Evolutionary conservation across 2,113 vertebrate species (phyloP).

Genomic region (Ptyas mucosa): DNA sequence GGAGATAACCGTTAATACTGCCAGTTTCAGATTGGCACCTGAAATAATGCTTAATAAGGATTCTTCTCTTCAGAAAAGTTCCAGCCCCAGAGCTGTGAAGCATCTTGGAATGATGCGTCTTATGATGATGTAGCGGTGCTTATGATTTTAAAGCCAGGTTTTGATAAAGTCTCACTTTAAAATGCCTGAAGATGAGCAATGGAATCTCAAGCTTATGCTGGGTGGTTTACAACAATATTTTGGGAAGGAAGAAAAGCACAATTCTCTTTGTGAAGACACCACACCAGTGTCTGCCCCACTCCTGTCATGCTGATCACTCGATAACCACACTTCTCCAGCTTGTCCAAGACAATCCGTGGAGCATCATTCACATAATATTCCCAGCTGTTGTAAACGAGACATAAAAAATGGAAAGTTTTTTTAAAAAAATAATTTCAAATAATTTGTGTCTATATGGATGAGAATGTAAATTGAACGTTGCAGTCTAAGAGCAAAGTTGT

Average conservation of each 20-base stretch:
- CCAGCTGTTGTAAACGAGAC: conserved; percentile 67
- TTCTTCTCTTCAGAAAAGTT: background rate
- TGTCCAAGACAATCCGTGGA: conserved; percentile 88
- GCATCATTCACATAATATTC: conserved; percentile 92
- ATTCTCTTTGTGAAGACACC: conserved; percentile 88
- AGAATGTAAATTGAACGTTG: background rate
- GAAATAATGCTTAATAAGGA: background rate
- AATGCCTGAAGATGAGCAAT: background rate
- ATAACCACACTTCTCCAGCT: conserved; percentile 88
- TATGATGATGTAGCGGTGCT: background rate
- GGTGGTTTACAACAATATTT: background rate
- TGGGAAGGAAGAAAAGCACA: fast-evolving
- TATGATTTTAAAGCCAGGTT: background rate
- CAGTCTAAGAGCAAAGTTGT: background rate
- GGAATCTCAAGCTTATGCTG: background rate
- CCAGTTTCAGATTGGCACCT: conserved; percentile 13
- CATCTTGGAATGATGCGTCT: background rate
- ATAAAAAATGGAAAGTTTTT: background rate
- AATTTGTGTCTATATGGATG: background rate
- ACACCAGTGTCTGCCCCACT: conserved; percentile 94
- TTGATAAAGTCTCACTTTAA: fast-evolving
- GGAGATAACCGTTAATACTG: background rate
- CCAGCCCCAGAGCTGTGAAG: background rate
- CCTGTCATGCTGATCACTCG: conserved; percentile 90
- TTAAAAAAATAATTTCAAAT: fast-evolving